These are phyloP conservation scores for Conus betulinus DNA, from an alignment of 1,140 invertebrate genomes.

Conservation along the genomic window DNA sequence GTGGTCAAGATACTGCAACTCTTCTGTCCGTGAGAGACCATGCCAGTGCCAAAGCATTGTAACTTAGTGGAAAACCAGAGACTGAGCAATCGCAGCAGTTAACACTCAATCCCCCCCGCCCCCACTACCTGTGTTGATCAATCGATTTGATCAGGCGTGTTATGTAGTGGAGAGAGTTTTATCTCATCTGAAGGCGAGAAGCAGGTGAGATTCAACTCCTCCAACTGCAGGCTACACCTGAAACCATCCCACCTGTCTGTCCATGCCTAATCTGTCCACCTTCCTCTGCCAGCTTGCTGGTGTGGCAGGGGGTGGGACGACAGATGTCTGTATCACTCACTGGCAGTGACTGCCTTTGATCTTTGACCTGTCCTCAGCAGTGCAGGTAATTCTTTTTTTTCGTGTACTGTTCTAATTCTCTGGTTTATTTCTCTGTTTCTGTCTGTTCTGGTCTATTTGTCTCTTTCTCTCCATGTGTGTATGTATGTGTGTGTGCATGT, in stretches of 20 bases:
- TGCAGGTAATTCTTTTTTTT: not conserved
- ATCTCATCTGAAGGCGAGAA: slow-evolving; percentile 82
- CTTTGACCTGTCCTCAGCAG: not conserved
- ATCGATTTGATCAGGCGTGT: slow-evolving; percentile 50
- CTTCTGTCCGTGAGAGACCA: too few species aligned
- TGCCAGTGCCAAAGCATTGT: too few species aligned
- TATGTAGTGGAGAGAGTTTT: slow-evolving; percentile 81
- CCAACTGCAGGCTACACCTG: slow-evolving; percentile 80
- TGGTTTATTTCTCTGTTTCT: not conserved
- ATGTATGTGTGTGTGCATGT: not conserved
- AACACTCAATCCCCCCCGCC: not conserved
- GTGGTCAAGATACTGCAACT: too few species aligned
- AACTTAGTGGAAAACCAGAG: too few species aligned
- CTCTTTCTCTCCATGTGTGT: not conserved
- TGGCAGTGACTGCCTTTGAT: too few species aligned
- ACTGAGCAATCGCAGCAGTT: too few species aligned
- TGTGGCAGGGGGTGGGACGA: not conserved
- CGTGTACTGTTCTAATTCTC: not conserved
- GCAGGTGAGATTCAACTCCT: slow-evolving; percentile 87
- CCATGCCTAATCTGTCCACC: not conserved
- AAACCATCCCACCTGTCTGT: slow-evolving; percentile 19
- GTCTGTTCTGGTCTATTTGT: not conserved
- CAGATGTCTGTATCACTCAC: not conserved
- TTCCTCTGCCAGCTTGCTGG: not conserved
- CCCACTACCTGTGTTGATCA: not conserved